Evolutionary conservation across 2,888 invertebrate genomes (phyloP).

Genomic region (Heliconius erato): DNA sequence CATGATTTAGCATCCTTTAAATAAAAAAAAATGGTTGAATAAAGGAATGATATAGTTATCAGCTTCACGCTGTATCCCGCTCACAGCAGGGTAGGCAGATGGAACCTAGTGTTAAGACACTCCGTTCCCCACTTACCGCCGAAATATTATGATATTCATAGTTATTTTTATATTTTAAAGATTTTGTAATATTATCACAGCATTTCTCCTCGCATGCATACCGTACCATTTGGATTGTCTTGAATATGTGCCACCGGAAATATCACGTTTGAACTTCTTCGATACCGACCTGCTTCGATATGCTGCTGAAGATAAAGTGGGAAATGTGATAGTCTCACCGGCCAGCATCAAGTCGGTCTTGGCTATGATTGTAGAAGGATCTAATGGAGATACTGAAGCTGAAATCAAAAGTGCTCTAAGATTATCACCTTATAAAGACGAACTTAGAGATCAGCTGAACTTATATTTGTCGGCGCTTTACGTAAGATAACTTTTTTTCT

Average conservation of each 20-base stretch:
- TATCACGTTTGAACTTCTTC: conserved; percentile 82
- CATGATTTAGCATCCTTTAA: no score
- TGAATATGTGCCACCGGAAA: conserved; percentile 51
- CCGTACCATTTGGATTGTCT: conserved; percentile 60
- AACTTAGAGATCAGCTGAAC: conserved; percentile 71
- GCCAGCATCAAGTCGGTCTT: conserved; percentile 88
- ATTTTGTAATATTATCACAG: conserved; percentile 53
- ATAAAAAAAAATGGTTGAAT: no score
- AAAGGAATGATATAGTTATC: not conserved
- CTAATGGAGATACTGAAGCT: conserved; percentile 83
- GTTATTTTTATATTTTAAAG: no score
- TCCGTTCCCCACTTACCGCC: no score
- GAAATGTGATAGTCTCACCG: conserved; percentile 89
- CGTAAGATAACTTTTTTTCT: conserved; percentile 58
- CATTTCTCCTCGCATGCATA: conserved; percentile 57
- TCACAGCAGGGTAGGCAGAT: no score
- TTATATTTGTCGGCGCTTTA: conserved; percentile 65
- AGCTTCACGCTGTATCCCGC: no score
- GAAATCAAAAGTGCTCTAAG: conserved; percentile 86
- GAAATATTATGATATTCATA: no score
- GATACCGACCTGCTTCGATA: conserved; percentile 84
- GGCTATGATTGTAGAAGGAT: conserved; percentile 88
- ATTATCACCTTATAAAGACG: conserved; percentile 74
- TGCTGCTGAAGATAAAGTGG: conserved; percentile 68
- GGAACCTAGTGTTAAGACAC: no score